phyloP scores from a whole-genome alignment of 2,797 vertebrate species.

The Dermochelys coriacea region DNA sequence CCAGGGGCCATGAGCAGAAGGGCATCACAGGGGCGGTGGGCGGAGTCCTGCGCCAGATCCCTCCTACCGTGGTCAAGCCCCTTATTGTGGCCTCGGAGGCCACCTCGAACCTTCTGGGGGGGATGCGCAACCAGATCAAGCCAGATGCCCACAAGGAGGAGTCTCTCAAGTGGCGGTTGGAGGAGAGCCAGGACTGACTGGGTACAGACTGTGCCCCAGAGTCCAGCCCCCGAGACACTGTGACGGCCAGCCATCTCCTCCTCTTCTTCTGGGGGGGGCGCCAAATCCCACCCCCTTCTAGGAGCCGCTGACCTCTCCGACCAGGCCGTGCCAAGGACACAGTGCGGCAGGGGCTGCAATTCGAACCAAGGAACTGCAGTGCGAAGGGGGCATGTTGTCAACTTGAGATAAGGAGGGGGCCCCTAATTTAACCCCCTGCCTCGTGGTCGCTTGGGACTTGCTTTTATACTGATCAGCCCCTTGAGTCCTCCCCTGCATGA shows the following conservation, averaged over 20 bases:
- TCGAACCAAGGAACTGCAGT: neutral
- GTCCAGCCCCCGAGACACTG: neutral
- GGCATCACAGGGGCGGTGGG: conserved; percentile 93
- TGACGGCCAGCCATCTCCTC: neutral
- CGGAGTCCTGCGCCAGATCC: conserved; percentile 93
- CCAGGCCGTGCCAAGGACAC: neutral
- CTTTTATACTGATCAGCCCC: neutral
- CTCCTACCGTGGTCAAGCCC: conserved; percentile 93
- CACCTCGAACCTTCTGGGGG: conserved; percentile 92
- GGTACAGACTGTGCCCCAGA: no score
- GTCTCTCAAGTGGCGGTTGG: conserved; percentile 92
- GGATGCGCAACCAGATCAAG: conserved; percentile 96
- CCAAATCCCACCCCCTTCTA: neutral
- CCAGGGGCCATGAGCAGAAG: conserved; percentile 93
- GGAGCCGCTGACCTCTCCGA: neutral
- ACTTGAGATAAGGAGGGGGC: neutral
- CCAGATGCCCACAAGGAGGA: conserved; percentile 93
- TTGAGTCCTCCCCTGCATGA: neutral
- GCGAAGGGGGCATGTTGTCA: neutral
- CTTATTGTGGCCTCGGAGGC: conserved; percentile 94
- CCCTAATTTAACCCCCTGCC: neutral
- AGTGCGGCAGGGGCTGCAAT: neutral
- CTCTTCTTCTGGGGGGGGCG: neutral
- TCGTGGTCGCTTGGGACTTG: neutral
- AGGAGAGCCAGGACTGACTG: conserved; percentile 88